Evolutionary conservation across 2,888 invertebrate species (phyloP), one percentile per base, ranked within the genome.

Genomic region (Kryphioiulus occultus): DNA sequence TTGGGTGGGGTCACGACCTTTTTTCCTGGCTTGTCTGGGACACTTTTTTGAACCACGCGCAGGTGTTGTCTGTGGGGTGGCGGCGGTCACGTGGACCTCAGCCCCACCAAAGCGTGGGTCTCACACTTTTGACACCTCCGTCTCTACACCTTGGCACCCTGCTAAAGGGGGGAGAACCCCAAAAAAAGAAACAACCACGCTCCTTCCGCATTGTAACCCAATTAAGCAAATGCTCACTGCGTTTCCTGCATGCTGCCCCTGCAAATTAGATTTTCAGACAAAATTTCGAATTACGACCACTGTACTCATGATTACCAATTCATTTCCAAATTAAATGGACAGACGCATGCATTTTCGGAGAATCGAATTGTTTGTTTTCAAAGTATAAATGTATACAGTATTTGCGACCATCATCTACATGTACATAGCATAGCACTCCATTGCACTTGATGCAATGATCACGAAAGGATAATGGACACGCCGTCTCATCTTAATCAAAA

Each of bases 181-280:
- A 22, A 59, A 59, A 59, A 59, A 59, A 59, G 59, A 59, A 59
- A 59, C 59, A 22, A 59, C 59, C 59, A 59, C 59, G 59, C 59
- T 59, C 59, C 53, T 59, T 59, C 59, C 59, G 59, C 59, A 10
- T 59, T 59, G 22, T 59, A 59, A n/a, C 59, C 59, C 17, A 59
- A 59, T 59, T 59, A 59, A n/a, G 59, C 59, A 59, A 22, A 59
- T 59, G 59, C 7, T 22, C 59, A 17, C 22, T 4, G 22, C 17
- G 59, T 59, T 59, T 22, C 59, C n/a, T 22, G 22, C 22, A 59
- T 59, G 7, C n/a, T 59, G 4, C 9, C 39, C 9, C 39, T 39
- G 3, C 3, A 39, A 9, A 5, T 39, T 39, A 39, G 39, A 39
- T 5, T 39, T 39, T 39, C 9, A 39, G 39, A 39, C 39, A 39